Evolutionary conservation across 2,113 vertebrate genomes (phyloP).

Genomic region (Paradisaea rubra): DNA sequence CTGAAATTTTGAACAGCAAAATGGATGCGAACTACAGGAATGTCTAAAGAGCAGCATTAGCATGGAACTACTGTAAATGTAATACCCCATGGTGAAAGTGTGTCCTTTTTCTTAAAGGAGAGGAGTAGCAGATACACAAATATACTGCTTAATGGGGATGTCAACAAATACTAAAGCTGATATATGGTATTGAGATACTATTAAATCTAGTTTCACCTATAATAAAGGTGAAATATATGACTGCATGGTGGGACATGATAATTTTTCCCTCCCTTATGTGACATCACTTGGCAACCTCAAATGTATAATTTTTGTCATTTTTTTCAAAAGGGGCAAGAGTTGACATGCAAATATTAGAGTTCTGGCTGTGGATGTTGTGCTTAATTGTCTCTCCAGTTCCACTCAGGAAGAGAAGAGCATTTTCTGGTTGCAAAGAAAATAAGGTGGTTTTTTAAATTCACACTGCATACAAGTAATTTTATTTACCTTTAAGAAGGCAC

Average conservation of each 20-base stretch:
- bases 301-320: neutral
- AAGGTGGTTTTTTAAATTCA: neutral
- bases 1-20: neutral
- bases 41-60: neutral
- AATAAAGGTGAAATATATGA: neutral
- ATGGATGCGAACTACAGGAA: neutral
- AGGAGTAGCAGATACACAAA: neutral
- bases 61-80: neutral
- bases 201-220: neutral
- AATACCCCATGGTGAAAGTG: neutral
- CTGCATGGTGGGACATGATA: accelerated
- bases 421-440: neutral
- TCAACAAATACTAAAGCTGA: neutral
- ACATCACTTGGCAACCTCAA: neutral
- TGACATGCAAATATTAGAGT: neutral
- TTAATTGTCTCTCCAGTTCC: neutral
- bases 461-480: neutral
- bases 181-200: neutral
- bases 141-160: neutral
- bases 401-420: neutral
- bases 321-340: neutral
- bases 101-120: neutral
- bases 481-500: neutral
- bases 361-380: neutral
- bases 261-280: neutral